Evolutionary conservation across 2,888 invertebrate species (phyloP).

Genomic region (Prionchulus punctatus): DNA sequence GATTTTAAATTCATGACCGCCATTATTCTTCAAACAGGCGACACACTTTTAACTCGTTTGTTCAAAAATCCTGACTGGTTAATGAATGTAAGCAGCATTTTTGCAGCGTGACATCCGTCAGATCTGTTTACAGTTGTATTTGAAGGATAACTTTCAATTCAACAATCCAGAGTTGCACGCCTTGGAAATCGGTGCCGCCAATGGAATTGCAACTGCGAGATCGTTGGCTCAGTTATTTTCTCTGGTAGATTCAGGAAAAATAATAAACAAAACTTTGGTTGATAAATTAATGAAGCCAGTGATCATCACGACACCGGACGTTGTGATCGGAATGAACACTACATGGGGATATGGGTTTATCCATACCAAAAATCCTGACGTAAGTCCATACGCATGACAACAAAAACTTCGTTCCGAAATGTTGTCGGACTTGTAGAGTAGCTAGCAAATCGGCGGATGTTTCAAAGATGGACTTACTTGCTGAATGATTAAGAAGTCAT

Average conservation of each 20-base stretch:
- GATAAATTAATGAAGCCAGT: neutral
- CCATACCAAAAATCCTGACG: neutral
- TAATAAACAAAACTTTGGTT: neutral
- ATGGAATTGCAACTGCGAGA: neutral
- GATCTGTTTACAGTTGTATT: too few relatives aligned
- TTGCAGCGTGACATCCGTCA: too few relatives aligned
- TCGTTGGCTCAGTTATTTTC: neutral
- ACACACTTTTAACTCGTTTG: neutral
- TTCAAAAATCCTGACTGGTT: conserved; percentile 1
- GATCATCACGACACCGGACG: neutral
- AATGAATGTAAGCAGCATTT: too few relatives aligned
- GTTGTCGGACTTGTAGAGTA: too few relatives aligned
- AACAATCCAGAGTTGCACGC: neutral
- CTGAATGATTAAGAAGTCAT: too few relatives aligned
- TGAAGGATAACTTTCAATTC: too few relatives aligned
- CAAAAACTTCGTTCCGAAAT: too few relatives aligned
- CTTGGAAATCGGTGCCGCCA: neutral
- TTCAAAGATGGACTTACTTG: too few relatives aligned
- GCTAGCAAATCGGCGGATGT: too few relatives aligned
- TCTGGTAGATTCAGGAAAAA: neutral
- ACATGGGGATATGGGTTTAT: conserved; percentile 5
- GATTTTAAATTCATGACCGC: too few relatives aligned
- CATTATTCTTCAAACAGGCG: too few relatives aligned
- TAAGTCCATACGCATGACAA: neutral
- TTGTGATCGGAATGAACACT: conserved; percentile 5